phyloP scores from a whole-genome alignment of 2,888 invertebrate species.

The Heteropelma amictum region DNA sequence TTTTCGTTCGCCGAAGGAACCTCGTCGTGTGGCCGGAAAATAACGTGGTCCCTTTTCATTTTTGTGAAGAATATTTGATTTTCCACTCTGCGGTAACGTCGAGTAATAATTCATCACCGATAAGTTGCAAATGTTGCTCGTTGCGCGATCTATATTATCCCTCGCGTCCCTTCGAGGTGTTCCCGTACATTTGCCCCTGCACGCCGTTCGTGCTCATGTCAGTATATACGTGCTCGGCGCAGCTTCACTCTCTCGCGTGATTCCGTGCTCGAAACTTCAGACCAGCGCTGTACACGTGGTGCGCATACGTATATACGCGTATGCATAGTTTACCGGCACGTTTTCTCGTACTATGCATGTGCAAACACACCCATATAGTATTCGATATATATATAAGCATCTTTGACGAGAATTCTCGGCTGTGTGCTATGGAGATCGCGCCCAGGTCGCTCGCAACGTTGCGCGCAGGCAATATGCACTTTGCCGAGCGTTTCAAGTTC shows the following conservation, averaged over 20 bases:
- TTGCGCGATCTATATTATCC: background rate
- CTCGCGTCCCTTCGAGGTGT: background rate
- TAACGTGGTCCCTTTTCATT: no score
- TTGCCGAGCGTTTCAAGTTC: constrained; percentile 47
- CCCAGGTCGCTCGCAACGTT: constrained; percentile 9
- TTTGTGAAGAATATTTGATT: background rate
- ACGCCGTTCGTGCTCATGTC: background rate
- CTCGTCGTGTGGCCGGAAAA: no score
- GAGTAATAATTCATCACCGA: background rate
- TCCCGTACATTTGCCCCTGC: background rate
- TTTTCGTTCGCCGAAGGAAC: no score
- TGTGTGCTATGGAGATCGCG: constrained; percentile 31
- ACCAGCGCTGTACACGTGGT: background rate
- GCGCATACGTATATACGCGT: background rate
- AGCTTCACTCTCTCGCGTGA: background rate
- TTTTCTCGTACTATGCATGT: background rate
- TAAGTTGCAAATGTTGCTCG: background rate
- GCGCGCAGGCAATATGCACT: constrained; percentile 22
- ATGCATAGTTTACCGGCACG: constrained; percentile 14
- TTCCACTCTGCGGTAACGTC: background rate
- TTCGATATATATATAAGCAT: background rate
- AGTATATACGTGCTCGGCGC: background rate
- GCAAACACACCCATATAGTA: background rate
- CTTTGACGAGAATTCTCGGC: constrained; percentile 13
- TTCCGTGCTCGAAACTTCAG: background rate